These are phyloP conservation scores for Temnothorax unifasciatus DNA, from an alignment of 2,888 invertebrate genomes.

Conservation along the genomic window DNA sequence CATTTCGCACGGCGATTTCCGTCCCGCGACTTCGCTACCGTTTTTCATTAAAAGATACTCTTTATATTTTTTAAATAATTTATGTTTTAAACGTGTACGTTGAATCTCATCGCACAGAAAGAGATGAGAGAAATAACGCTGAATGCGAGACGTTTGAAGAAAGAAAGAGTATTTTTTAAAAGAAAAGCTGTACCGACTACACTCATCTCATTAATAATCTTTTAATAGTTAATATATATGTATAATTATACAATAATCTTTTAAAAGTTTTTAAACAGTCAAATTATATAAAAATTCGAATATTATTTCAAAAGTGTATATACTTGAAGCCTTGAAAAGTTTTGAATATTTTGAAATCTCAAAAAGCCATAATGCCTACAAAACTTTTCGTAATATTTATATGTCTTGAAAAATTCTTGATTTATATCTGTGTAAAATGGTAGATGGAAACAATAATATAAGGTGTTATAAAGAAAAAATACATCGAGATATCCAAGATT, in stretches of 20 bases:
- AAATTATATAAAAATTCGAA: neutral
- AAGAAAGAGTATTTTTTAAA: neutral
- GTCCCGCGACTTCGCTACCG: neutral
- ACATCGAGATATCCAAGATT: neutral
- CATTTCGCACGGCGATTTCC: neutral
- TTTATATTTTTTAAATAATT: neutral
- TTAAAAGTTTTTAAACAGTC: neutral
- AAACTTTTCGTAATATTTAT: neutral
- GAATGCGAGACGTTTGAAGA: neutral
- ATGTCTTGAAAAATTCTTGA: neutral
- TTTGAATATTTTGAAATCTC: neutral
- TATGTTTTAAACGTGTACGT: neutral
- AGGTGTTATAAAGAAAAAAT: neutral
- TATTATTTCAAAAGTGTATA: neutral
- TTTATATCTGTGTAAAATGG: neutral
- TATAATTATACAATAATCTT: neutral
- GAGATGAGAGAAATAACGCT: neutral
- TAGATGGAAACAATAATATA: neutral
- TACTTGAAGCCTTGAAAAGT: neutral
- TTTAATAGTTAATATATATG: neutral
- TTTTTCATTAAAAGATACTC: neutral
- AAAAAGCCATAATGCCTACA: neutral
- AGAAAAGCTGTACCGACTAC: neutral
- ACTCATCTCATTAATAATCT: neutral
- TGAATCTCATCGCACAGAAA: neutral